Evolutionary conservation across 2,797 vertebrate species (phyloP), one percentile per base, ranked within the genome.

Genomic region (Peromyscus eremicus): DNA sequence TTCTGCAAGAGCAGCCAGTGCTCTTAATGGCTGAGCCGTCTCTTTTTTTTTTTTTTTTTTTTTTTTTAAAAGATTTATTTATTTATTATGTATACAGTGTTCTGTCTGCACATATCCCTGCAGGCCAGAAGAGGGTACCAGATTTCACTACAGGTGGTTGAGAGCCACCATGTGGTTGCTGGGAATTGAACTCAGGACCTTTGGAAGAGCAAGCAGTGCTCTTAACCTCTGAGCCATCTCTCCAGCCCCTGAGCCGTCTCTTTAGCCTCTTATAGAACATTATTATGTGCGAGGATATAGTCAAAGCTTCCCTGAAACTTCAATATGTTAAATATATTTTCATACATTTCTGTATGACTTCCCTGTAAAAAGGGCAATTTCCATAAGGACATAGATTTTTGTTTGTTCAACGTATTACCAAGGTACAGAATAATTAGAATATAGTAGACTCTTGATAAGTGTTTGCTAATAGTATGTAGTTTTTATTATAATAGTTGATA

Each of bases 351-450:
- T 90, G 14, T 86, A 27, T 73, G 66, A 94, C 25, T 88, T 95
- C 29, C 40, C 14, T 49, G 29, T 84, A 49, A n/a, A 84, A 95
- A 89, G 23, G 94, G 0, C 34, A 95, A 76, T n/a, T 32, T 92
- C 46, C n/a, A 71, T 3, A 32, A 96, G 0, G 52, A 77, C 19
- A 0, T 34, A 43, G 13, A 92, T 52, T 91, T 94, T 68, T 85
- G 8, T 76, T 43, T 92, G 37, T 68, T 80, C 49, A 89, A 60
- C 60, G 43, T 77, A 89, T 79, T 71, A 86, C 37, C 43, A 84
- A 82, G 34, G 32, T n/a, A 55, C 82, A 68, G n/a, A 94, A 75
- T 80, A 96, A 90, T 64, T 93, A 23, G 23, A 91, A 80, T 81
- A 91, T 13, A 77, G 60, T 34, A 23, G 37, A 52, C n/a, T 92